Conservation (phyloP, 2,888 invertebrate genomes). For the Watsonalla cultraria region DNA sequence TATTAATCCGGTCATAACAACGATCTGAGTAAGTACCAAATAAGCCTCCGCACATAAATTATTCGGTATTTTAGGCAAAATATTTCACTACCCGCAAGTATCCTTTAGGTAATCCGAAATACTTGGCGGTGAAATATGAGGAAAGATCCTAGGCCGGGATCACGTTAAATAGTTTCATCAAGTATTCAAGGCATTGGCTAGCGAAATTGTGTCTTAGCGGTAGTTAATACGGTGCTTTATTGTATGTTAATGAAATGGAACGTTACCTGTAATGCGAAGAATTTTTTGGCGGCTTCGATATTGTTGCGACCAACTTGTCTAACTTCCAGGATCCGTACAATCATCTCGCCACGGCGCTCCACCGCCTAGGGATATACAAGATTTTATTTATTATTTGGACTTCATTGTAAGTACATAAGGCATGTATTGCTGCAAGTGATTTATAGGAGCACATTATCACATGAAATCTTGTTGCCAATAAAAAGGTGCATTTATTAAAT, state of each 20-base stretch:
- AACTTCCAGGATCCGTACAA: constrained; percentile 93
- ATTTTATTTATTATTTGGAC: constrained; percentile 4
- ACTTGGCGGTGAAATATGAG: too few relatives aligned
- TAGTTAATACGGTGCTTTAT: too few relatives aligned
- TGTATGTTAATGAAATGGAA: neutral
- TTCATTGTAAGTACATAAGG: neutral
- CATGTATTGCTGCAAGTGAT: too few relatives aligned
- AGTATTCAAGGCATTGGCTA: neutral
- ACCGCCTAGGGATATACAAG: constrained; percentile 79
- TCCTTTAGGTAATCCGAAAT: too few relatives aligned
- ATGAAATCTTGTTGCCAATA: too few relatives aligned
- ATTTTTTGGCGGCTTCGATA: constrained; percentile 91
- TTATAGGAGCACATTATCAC: too few relatives aligned
- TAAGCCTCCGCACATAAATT: too few relatives aligned
- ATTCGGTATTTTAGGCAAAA: too few relatives aligned
- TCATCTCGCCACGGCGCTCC: constrained; percentile 96
- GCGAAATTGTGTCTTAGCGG: neutral
- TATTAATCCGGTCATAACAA: too few relatives aligned
- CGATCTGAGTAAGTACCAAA: too few relatives aligned
- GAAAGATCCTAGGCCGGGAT: neutral
- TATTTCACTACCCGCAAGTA: too few relatives aligned
- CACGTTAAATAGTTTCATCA: neutral
- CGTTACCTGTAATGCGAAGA: constrained; percentile 86
- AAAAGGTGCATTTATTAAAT: too few relatives aligned
- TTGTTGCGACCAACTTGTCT: constrained; percentile 92